These are phyloP conservation scores for Microcebus lehilahytsara DNA, from an alignment of 2,113 vertebrate genomes.

Conservation along the genomic window DNA sequence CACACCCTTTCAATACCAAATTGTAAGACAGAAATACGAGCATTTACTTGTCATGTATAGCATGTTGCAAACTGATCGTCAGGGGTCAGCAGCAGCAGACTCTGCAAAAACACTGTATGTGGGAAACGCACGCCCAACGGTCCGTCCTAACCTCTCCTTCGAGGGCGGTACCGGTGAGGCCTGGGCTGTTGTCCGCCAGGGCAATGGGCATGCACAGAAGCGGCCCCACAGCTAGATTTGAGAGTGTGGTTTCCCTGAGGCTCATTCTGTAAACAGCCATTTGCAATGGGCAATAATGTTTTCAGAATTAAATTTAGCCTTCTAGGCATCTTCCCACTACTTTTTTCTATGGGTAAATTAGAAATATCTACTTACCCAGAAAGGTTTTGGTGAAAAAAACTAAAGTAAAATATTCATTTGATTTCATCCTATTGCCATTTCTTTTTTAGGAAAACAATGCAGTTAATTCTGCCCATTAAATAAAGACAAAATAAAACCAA, in stretches of 20 bases:
- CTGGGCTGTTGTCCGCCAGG: background rate
- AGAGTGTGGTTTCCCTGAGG: background rate
- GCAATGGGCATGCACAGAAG: fast-evolving
- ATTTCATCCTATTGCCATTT: background rate
- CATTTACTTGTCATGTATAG: fast-evolving
- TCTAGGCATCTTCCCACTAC: background rate
- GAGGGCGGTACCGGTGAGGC: no score
- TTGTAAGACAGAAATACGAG: background rate
- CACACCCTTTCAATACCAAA: background rate
- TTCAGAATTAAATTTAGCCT: background rate
- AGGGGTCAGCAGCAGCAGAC: background rate
- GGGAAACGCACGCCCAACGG: background rate
- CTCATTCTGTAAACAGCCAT: background rate
- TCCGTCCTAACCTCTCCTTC: background rate
- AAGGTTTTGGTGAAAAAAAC: background rate
- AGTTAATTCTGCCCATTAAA: background rate
- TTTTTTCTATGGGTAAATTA: background rate
- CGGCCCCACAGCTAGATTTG: background rate
- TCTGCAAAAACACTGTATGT: background rate
- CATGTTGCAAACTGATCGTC: background rate
- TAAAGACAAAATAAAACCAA: background rate
- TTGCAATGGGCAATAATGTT: background rate
- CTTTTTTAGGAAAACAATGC: background rate
- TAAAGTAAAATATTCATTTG: background rate
- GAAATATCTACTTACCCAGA: background rate